Evolutionary conservation across 2,113 vertebrate genomes (phyloP).

Genomic region (Epinephelus lanceolatus): DNA sequence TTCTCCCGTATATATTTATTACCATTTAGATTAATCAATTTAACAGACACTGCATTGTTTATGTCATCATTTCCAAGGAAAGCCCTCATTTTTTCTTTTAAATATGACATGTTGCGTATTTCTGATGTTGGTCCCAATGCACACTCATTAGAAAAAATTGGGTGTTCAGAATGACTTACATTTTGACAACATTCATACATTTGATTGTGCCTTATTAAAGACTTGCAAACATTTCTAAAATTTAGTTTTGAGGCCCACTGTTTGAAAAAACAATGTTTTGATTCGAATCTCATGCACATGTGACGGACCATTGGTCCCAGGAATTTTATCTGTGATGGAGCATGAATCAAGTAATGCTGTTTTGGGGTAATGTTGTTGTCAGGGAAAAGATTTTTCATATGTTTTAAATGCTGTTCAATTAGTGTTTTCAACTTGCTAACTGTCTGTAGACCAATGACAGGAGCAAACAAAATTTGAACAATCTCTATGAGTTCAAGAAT

Average conservation of each 20-base stretch:
- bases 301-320: constrained; percentile 43
- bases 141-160: constrained; percentile 25
- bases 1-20: constrained; percentile 32
- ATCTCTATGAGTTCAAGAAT: constrained; percentile 43
- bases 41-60: constrained; percentile 13
- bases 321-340: constrained; percentile 20
- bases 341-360: constrained; percentile 55
- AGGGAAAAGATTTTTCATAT: constrained; percentile 32
- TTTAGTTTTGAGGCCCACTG: constrained; percentile 20
- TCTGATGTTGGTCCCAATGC: constrained; percentile 21
- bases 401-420: constrained; percentile 44
- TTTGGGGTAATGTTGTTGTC: constrained; percentile 51
- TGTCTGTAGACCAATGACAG: constrained; percentile 14
- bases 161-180: constrained; percentile 17
- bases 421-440: constrained; percentile 26
- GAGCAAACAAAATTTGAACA: constrained; percentile 50
- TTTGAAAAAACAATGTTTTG: constrained; percentile 34
- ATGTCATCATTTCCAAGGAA: constrained; percentile 23
- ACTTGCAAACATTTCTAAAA: constrained; percentile 17
- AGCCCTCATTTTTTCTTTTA: constrained; percentile 10
- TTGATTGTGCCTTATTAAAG: constrained; percentile 22
- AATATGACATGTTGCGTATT: constrained; percentile 3
- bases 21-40: constrained; percentile 37
- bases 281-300: constrained; percentile 43
- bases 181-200: constrained; percentile 42